Evolutionary conservation across 2,888 invertebrate species (phyloP).

Genomic region (Eupeodes latifasciatus): DNA sequence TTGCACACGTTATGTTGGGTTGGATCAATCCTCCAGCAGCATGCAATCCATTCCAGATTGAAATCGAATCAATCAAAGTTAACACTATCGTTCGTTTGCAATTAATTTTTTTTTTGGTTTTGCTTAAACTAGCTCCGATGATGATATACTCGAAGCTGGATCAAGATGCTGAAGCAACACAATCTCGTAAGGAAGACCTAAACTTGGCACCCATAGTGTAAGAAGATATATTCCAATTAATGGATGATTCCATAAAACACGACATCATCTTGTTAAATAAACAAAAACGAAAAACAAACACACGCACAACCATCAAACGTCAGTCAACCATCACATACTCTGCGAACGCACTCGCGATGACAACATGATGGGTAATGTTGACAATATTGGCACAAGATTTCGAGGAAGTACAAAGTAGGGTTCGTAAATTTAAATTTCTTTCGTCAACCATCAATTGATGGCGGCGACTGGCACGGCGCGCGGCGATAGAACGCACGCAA

Average conservation of each 20-base stretch:
- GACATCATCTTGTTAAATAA: conserved; percentile 27
- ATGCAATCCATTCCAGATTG: conserved; percentile 51
- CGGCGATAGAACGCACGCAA: background rate
- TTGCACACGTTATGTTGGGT: conserved; percentile 34
- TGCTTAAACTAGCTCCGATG: conserved; percentile 8
- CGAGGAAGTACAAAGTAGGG: conserved; percentile 11
- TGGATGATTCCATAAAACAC: conserved; percentile 51
- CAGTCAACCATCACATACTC: conserved; percentile 22
- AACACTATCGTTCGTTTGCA: conserved; percentile 62
- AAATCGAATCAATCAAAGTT: conserved; percentile 70
- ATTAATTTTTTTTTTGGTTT: conserved; percentile 50
- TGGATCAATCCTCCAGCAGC: conserved; percentile 13
- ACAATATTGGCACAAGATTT: conserved; percentile 23
- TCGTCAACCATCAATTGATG: background rate
- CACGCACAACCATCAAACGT: background rate
- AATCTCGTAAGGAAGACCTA: background rate
- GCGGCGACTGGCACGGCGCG: background rate
- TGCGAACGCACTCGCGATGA: conserved; percentile 56
- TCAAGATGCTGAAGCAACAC: background rate
- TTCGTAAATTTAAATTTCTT: conserved; percentile 31
- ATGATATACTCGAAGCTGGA: conserved; percentile 37
- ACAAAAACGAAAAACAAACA: background rate
- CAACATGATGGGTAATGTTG: conserved; percentile 25
- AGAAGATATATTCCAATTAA: conserved; percentile 50
- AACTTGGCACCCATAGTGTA: background rate